Evolutionary conservation across 1,140 invertebrate genomes (phyloP), one percentile per base, ranked within the genome.

Genomic region (Brachionus koreanus): DNA sequence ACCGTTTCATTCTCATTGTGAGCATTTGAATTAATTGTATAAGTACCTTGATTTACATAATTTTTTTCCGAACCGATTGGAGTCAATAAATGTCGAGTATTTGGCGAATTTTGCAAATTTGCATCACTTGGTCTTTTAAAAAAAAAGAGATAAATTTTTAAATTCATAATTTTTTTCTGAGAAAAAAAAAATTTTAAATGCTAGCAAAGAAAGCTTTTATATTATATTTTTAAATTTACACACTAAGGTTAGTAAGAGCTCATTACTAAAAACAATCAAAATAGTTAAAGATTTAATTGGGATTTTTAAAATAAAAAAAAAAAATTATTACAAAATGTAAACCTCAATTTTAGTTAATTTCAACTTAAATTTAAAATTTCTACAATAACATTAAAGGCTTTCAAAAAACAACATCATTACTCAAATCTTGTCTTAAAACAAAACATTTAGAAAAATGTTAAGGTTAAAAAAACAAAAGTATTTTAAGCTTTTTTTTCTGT

Each of bases 361-460:
- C 37, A 72, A 42, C 37, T 72, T 42, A 72, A 65, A 35, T n/a
- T n/a, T 35, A 69, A 69, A 69, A 16, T 39, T 39, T 39, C 37
- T n/a, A 65, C 12, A 65, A 33, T 65, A 16, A n/a, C 37, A 39
- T 19, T 9, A 37, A 69, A 37, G 37, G n/a, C n/a, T 46, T 19
- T 74, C 25, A 74, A 74, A 74, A 74, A 46, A 74, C 69, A 74
- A 46, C 42, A 35, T 74, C 69, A 74, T 74, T 74, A 74, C 42
- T 74, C 69, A 74, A 74, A 13, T 74, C 69, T 35, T 19, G 39
- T 74, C 69, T 74, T 35, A 25, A 46, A 25, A 39, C 19, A 74
- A 74, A 74, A 74, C 25, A 57, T 57, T 57, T 57, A 7, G 29
- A 49, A 49, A 49, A 49, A 49, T 49, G 43, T 49, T 49, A 49